phyloP scores from a whole-genome alignment of 2,113 vertebrate species.

The Corythornis vintsioides region DNA sequence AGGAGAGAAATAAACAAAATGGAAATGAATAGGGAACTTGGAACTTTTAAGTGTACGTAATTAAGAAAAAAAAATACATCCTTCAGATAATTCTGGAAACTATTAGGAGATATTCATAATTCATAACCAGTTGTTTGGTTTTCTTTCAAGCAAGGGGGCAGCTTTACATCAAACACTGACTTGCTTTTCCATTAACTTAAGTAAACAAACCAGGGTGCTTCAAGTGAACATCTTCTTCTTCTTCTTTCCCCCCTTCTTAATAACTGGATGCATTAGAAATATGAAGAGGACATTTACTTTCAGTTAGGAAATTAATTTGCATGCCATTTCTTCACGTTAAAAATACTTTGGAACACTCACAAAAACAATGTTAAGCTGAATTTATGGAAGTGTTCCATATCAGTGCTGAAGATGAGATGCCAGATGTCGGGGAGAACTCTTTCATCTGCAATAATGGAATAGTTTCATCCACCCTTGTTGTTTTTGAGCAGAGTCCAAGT shows the following conservation, averaged over 20 bases:
- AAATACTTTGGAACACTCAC: constrained; percentile 68
- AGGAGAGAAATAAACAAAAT: constrained; percentile 70
- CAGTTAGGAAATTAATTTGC: constrained; percentile 67
- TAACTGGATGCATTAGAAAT: constrained; percentile 57
- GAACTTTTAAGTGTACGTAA: constrained; percentile 58
- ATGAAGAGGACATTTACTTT: constrained; percentile 65
- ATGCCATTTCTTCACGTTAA: constrained; percentile 70
- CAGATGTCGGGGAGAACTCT: constrained; percentile 62
- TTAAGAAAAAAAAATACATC: constrained; percentile 66
- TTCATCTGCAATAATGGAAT: constrained; percentile 72
- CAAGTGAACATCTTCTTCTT: constrained; percentile 26
- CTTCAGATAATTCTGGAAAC: constrained; percentile 70
- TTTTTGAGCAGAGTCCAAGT: constrained; percentile 66
- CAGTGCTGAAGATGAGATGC: constrained; percentile 67
- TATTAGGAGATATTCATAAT: constrained; percentile 61
- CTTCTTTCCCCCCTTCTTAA: background rate
- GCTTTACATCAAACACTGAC: constrained; percentile 55
- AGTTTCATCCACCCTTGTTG: constrained; percentile 73
- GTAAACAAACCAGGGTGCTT: constrained; percentile 57
- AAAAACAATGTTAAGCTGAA: constrained; percentile 63
- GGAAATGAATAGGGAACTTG: constrained; percentile 61
- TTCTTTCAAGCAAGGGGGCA: constrained; percentile 59
- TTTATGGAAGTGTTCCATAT: constrained; percentile 61
- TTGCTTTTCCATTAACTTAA: constrained; percentile 66
- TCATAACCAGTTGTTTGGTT: constrained; percentile 64